Evolutionary conservation across 2,888 invertebrate genomes (phyloP), one percentile per base, ranked within the genome.

Genomic region (Anticlea derivata): DNA sequence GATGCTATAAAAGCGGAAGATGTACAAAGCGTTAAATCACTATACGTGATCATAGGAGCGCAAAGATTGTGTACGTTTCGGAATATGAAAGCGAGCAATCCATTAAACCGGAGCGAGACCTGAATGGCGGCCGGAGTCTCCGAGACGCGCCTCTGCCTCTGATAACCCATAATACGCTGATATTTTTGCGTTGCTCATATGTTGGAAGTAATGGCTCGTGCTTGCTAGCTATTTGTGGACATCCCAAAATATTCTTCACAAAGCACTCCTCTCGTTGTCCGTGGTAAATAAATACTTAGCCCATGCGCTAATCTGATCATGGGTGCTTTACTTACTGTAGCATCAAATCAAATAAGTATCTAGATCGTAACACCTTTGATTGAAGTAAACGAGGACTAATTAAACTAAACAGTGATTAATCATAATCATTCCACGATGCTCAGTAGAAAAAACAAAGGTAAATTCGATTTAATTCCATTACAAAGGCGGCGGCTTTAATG

Each of bases 161-260:
- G 88, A 89, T 88, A 89, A 88, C 86, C 88, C 80, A 84, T 88
- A 89, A 89, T 89, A 86, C 89, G 82, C 84, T 84, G 88, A 89
- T 90, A 90, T 90, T 90, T 89, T 86, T 88, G 85, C 86, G 83
- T 84, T 88, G 86, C 88, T 89, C 89, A 90, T 89, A 90, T 86
- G 88, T 89, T 83, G 90, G 86, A 88, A 89, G 90, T 90, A 90
- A 90, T 89, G 88, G 86, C 77, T 83, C 78, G 85, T 83, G 71
- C 67, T 50, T 63, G 73, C 67, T 70, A 50, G 70, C 56, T 60
- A 50, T 53, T 55, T 70, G 60, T 73, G 78, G 86, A 88, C 67
- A 75, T 47, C 5, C 49, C 37, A 6, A 0, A 17, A 10, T 2
- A 40, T 7, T 5, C 7, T 8, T 17, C 0, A 17, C 20, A 26